phyloP scores from a whole-genome alignment of 2,113 vertebrate species.

The Capra hircus region DNA sequence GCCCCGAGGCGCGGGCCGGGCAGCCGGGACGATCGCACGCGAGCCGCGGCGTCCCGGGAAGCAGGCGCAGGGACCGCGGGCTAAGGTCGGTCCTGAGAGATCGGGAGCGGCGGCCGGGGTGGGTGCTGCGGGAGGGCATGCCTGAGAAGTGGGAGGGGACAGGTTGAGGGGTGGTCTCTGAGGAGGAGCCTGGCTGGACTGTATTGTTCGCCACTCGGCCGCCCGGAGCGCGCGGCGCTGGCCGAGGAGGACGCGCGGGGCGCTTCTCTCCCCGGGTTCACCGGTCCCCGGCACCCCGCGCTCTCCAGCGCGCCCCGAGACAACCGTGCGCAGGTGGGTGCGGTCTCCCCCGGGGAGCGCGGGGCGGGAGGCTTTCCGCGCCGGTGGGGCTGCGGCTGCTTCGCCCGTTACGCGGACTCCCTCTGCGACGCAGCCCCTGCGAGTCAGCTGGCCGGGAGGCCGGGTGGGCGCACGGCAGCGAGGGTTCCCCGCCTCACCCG shows the following conservation, averaged over 20 bases:
- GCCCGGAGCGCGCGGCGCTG: not conserved
- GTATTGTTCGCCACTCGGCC: conserved; percentile 37
- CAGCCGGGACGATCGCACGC: not conserved
- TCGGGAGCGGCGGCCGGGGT: not conserved
- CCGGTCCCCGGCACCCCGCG: not conserved
- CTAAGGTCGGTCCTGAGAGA: not conserved
- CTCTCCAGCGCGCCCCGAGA: not conserved
- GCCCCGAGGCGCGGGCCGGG: not conserved
- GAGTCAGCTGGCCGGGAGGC: not conserved
- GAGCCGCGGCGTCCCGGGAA: not conserved
- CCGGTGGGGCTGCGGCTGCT: not conserved
- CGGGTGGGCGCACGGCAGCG: not conserved
- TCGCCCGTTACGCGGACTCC: not conserved
- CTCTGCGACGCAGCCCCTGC: not conserved
- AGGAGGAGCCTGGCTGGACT: conserved; percentile 63
- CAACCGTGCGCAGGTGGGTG: not conserved
- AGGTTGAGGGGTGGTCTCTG: conserved; percentile 62
- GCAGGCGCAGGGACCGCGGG: not conserved
- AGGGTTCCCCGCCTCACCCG: not conserved
- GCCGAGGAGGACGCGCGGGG: not conserved
- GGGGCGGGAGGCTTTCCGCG: not conserved
- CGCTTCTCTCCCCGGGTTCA: not conserved
- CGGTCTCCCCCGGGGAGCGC: not conserved
- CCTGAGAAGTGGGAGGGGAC: conserved; percentile 47
- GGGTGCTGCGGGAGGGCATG: not conserved